A percentile compares a stretch with the other conserved stretches of the same genome.
These are phyloP conservation scores for Drosophila pegasa DNA, from an alignment of 2,888 invertebrate genomes.

Conservation along the genomic window DNA sequence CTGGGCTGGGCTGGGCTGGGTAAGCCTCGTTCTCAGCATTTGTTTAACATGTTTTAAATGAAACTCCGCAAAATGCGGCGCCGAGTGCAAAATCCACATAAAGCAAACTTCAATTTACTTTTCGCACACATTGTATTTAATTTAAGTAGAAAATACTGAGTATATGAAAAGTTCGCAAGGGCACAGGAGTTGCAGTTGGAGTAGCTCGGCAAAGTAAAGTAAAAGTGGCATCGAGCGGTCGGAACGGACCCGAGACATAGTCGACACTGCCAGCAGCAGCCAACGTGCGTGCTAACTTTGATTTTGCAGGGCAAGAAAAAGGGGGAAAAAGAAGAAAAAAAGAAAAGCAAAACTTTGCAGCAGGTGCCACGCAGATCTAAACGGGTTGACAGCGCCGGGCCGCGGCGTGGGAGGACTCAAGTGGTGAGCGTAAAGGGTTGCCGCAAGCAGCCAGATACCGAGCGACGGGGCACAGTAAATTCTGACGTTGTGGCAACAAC, in stretches of 20 bases:
- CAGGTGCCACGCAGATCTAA: constrained; percentile 66
- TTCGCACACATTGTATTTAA: constrained; percentile 79
- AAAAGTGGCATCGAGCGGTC: constrained; percentile 15
- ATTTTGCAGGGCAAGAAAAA: constrained; percentile 55
- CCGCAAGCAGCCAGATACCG: constrained; percentile 20
- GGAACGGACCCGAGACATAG: constrained; percentile 7
- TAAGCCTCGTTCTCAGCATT: constrained; percentile 50
- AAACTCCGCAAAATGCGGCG: constrained; percentile 45
- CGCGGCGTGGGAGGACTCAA: constrained; percentile 34
- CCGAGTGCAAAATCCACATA: constrained; percentile 64
- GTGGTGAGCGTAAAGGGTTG: constrained; percentile 58
- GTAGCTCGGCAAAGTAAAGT: constrained; percentile 19
- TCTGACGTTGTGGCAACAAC: constrained; percentile 51
- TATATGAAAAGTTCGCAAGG: constrained; percentile 66
- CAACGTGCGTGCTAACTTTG: constrained; percentile 69
- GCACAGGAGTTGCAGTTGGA: constrained; percentile 47
- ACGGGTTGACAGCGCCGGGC: constrained; percentile 13
- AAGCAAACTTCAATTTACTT: constrained; percentile 77
- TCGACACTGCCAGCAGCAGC: constrained; percentile 42
- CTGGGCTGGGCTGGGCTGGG: constrained; percentile 13
- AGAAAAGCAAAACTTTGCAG: constrained; percentile 62
- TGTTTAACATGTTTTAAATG: constrained; percentile 63
- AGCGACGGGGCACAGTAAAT: constrained; percentile 32
- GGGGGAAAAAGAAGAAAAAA: constrained; percentile 36
- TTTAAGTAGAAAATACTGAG: constrained; percentile 72